Evolutionary conservation across 2,888 invertebrate genomes (phyloP), one percentile per base, ranked within the genome.

Genomic region (Podabrus alpinus): DNA sequence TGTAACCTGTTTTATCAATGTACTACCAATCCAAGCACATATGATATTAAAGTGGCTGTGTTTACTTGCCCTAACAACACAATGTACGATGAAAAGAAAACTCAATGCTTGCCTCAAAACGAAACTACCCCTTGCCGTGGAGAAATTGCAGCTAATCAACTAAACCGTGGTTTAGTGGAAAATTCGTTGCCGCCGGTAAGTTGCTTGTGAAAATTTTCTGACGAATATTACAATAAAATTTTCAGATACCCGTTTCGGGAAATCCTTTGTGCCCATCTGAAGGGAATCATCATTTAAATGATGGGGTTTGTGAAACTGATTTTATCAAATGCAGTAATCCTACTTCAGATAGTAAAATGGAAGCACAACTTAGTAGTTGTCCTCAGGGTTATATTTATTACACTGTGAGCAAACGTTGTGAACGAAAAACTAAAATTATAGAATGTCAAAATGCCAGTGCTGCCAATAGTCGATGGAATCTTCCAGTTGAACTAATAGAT

Each of bases 1-100:
- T 95, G 95, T 82, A 94, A 94, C 83, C 86, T 94, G 81, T 95
- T 95, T 88, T 96, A 96, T 84, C 95, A 95, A 86, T 96, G 95
- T 82, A 93, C 92, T 15, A 91, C 90, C 80, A 90, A 90, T 73
- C 88, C 90, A 9, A 90, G 91, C 24, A 91, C 88, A 66, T 91
- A 92, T 83, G 93, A 95, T 79, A 87, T 93, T n/a, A 94, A 93
- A 84, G 89, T 95, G 77, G 89, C 94, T 1, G 90, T 92, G 9
- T 91, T 95, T 80, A 92, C 92, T 79, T 96, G 95, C 86, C 94
- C 95, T 11, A 92, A 93, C 79, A 92, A 92, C 74, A 94, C 94
- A 0, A 90, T 94, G 69, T 96, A 92, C 82, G 94, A 95, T 82
- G 93, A 95, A 83, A 88, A 88, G 75, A 90, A 92, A 83, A 90